phyloP scores from a whole-genome alignment of 2,888 invertebrate species.

The Callinectes sapidus region DNA sequence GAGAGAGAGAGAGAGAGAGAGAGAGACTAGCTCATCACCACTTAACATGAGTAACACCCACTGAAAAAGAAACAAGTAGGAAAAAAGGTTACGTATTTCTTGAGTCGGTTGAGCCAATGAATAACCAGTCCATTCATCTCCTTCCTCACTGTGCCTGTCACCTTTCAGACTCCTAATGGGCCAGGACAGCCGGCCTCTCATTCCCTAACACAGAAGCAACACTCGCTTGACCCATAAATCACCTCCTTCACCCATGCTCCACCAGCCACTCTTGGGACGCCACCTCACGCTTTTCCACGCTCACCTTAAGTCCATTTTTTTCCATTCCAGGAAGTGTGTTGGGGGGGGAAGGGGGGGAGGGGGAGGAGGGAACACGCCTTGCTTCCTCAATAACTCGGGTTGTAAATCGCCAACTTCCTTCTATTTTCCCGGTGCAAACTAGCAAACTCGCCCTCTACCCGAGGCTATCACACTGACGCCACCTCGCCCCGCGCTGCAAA shows the following conservation, averaged over 20 bases:
- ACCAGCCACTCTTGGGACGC: background rate
- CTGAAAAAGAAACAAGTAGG: background rate
- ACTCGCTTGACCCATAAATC: background rate
- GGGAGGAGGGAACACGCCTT: background rate
- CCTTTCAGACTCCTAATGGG: background rate
- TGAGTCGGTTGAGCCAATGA: background rate
- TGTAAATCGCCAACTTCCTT: constrained; percentile 36
- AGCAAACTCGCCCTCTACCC: constrained; percentile 19
- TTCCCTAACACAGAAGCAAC: background rate
- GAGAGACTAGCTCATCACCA: background rate
- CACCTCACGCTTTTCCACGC: background rate
- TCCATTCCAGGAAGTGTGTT: constrained; percentile 13
- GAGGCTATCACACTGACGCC: constrained; percentile 27
- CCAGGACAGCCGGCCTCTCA: background rate
- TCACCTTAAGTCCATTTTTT: constrained; percentile 20
- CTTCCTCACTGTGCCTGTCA: background rate
- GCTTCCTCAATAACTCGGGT: constrained; percentile 34
- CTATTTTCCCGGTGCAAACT: constrained; percentile 35
- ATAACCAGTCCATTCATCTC: background rate
- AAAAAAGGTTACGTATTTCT: background rate
- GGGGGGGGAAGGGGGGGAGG: background rate
- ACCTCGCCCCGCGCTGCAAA: constrained; percentile 14
- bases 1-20: background rate
- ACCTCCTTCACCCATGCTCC: background rate
- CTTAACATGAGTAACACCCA: background rate